Conservation (phyloP, 1,140 invertebrate genomes). For the Macrocentrus cingulum region DNA sequence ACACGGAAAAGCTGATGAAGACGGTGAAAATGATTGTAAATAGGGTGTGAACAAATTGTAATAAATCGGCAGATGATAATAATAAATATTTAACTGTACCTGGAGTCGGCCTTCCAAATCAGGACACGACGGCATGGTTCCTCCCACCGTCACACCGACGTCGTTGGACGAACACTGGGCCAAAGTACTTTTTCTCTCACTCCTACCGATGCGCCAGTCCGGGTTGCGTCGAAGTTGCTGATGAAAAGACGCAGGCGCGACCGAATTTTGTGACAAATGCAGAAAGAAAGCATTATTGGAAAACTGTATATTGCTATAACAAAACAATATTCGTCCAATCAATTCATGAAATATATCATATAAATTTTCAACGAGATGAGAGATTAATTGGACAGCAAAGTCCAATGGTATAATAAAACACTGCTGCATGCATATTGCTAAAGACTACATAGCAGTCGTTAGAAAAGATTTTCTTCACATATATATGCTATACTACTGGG, state of each 20-base stretch:
- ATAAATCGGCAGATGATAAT: too few relatives aligned
- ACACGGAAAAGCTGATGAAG: too few relatives aligned
- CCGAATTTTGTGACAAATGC: conserved; percentile 7
- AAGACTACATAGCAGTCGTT: too few relatives aligned
- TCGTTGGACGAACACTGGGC: conserved; percentile 53
- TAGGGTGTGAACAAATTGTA: too few relatives aligned
- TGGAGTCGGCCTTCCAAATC: conserved; percentile 50
- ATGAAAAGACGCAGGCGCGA: conserved; percentile 42
- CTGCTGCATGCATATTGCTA: too few relatives aligned
- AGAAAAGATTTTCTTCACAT: too few relatives aligned
- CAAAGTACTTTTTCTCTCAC: conserved; percentile 7
- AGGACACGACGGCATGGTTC: conserved; percentile 56
- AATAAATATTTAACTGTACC: conserved; percentile 37
- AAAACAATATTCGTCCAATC: neutral
- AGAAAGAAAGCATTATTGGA: neutral
- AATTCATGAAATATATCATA: too few relatives aligned
- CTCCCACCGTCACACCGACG: conserved; percentile 43
- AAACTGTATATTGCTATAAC: neutral
- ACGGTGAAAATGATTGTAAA: too few relatives aligned
- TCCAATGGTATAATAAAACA: too few relatives aligned
- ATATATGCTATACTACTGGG: too few relatives aligned
- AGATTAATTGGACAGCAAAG: too few relatives aligned
- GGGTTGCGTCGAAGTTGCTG: conserved; percentile 52
- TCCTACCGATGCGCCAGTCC: conserved; percentile 16
- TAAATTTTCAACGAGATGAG: too few relatives aligned